Conservation (phyloP, 2,888 invertebrate genomes). For the Dyspetes luteomarginatus region DNA sequence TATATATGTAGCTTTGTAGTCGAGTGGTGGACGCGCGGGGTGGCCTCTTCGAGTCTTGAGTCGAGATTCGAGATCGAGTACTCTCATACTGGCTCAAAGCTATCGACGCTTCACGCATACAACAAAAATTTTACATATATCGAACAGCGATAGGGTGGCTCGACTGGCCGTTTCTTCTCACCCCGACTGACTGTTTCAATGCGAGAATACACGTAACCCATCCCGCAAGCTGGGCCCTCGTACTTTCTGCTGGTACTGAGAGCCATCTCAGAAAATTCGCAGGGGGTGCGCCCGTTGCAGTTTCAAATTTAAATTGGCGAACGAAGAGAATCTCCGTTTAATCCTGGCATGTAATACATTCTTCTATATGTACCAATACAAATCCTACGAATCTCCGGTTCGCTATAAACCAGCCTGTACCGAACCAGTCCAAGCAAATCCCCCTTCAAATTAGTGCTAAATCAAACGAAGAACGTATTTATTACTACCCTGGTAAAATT, state of each 20-base stretch:
- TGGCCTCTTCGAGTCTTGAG: slow-evolving; percentile 59
- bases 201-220: slow-evolving; percentile 10
- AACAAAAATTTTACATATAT: slow-evolving; percentile 6
- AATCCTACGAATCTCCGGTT: slow-evolving; percentile 34
- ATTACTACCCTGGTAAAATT: slow-evolving; percentile 18
- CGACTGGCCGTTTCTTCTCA: slow-evolving; percentile 34
- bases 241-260: slow-evolving; percentile 31
- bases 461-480: slow-evolving; percentile 35
- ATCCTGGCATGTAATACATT: slow-evolving; percentile 54
- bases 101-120: slow-evolving; percentile 10
- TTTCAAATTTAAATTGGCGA: slow-evolving; percentile 47
- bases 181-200: slow-evolving; percentile 18
- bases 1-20: slow-evolving; percentile 29
- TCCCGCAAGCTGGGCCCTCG: slow-evolving; percentile 20
- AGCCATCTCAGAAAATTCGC: slow-evolving; percentile 33
- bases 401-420: slow-evolving; percentile 3
- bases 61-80: slow-evolving; percentile 71
- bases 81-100: slow-evolving; percentile 12
- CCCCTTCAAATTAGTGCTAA: slow-evolving; percentile 52
- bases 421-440: slow-evolving; percentile 34
- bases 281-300: slow-evolving; percentile 17
- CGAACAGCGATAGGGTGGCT: not conserved
- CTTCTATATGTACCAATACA: slow-evolving; percentile 8
- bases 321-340: slow-evolving; percentile 36
- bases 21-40: slow-evolving; percentile 66